These are phyloP conservation scores for Coleophora flavipennella DNA, from an alignment of 2,888 invertebrate genomes.

Conservation along the genomic window DNA sequence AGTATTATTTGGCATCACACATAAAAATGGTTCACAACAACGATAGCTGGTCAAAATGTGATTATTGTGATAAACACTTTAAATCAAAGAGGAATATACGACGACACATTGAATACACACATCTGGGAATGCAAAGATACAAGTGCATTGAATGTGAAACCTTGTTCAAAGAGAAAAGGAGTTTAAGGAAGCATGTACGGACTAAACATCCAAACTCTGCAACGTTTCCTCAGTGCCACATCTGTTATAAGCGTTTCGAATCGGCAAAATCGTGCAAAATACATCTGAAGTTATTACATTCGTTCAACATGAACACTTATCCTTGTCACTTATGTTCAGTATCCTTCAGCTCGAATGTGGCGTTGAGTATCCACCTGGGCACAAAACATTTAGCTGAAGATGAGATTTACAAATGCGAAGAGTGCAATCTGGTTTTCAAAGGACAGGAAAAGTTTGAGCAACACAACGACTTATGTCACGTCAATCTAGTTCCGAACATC, in stretches of 20 bases:
- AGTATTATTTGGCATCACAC: constrained; percentile 50
- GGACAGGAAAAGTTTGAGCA: constrained; percentile 45
- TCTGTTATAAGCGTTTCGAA: constrained; percentile 51
- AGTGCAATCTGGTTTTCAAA: constrained; percentile 47
- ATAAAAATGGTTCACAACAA: constrained; percentile 48
- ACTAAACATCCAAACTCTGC: constrained; percentile 47
- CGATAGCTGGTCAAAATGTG: constrained; percentile 43
- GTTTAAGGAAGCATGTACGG: constrained; percentile 49
- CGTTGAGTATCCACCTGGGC: constrained; percentile 38
- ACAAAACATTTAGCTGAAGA: constrained; percentile 48
- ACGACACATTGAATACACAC: constrained; percentile 51
- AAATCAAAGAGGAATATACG: constrained; percentile 52
- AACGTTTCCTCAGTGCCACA: constrained; percentile 50
- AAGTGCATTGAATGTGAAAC: constrained; percentile 57
- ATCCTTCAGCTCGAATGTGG: constrained; percentile 41
- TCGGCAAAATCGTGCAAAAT: constrained; percentile 58
- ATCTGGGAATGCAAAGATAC: constrained; percentile 48
- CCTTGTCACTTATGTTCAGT: constrained; percentile 51
- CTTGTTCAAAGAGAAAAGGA: constrained; percentile 53
- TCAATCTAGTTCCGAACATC: constrained; percentile 19
- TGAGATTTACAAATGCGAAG: constrained; percentile 51
- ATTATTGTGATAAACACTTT: constrained; percentile 51
- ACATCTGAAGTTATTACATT: constrained; percentile 49
- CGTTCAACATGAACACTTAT: constrained; percentile 48
- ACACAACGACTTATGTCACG: constrained; percentile 36